Conservation (phyloP, 2,888 invertebrate genomes). For the Buathra laborator region DNA sequence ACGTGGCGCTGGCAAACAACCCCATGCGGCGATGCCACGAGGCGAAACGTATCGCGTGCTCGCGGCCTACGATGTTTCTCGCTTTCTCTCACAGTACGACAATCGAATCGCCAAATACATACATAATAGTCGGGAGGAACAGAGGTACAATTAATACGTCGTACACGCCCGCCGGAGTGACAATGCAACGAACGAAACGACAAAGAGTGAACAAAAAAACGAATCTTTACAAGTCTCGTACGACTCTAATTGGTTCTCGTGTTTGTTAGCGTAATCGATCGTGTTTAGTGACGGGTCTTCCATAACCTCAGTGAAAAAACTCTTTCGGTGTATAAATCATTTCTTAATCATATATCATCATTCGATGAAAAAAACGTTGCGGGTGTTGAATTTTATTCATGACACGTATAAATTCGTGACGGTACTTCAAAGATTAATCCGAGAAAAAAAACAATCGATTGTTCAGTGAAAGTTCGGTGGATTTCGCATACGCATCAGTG, state of each 20-base stretch:
- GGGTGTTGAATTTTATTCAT: too few species aligned
- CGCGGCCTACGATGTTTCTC: constrained; percentile 31
- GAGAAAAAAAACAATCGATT: not conserved
- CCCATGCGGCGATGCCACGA: constrained; percentile 81
- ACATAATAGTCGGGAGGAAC: constrained; percentile 15
- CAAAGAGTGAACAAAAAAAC: constrained; percentile 63
- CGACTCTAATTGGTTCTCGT: constrained; percentile 26
- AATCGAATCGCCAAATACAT: constrained; percentile 32
- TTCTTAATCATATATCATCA: too few species aligned
- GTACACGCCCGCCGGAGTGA: constrained; percentile 73
- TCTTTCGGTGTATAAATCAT: not conserved
- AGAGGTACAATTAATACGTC: constrained; percentile 79
- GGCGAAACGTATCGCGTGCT: constrained; percentile 76
- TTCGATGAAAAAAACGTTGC: not conserved
- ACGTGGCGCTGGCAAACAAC: constrained; percentile 79
- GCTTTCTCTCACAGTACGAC: constrained; percentile 14
- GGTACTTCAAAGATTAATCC: not conserved
- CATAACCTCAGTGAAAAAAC: not conserved
- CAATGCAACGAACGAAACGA: constrained; percentile 63
- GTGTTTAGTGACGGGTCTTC: not conserved
- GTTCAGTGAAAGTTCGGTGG: not conserved
- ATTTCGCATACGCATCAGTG: not conserved
- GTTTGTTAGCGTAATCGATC: constrained; percentile 3
- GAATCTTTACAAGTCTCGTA: constrained; percentile 1
- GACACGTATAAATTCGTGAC: too few species aligned